Percentiles rank a stretch among this genome's conserved stretches.
phyloP scores from a whole-genome alignment of 2,797 vertebrate species.

The Phyllotis vaccarum region DNA sequence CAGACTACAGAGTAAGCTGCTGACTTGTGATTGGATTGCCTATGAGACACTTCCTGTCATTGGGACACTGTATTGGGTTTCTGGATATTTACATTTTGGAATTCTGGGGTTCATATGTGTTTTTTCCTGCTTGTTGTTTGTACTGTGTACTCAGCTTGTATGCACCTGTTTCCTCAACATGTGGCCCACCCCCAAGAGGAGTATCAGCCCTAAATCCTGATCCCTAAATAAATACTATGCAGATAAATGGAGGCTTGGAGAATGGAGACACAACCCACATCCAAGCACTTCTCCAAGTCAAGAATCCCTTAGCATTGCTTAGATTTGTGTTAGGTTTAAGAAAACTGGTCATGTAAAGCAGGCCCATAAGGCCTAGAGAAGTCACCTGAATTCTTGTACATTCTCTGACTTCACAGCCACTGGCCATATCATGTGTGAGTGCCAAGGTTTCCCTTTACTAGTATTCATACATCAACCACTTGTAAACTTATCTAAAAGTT shows the following conservation, averaged over 20 bases:
- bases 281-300: neutral
- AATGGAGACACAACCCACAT: neutral
- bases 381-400: neutral
- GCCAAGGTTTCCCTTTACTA: neutral
- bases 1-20: neutral
- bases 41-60: neutral
- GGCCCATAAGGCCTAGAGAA: neutral
- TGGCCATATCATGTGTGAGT: neutral
- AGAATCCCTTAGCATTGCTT: constrained; percentile 10
- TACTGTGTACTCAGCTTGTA: neutral
- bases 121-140: neutral
- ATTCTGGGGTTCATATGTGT: neutral
- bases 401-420: neutral
- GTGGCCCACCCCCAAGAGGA: neutral
- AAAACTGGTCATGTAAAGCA: constrained; percentile 9
- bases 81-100: neutral
- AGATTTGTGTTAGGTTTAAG: neutral
- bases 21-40: neutral
- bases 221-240: neutral
- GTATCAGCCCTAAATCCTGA: neutral
- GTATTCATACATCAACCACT: neutral
- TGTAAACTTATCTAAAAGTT: neutral
- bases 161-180: neutral
- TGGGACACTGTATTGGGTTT: neutral
- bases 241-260: neutral